These are phyloP conservation scores for Erebia ligea DNA, from an alignment of 2,888 invertebrate species.

Conservation along the genomic window DNA sequence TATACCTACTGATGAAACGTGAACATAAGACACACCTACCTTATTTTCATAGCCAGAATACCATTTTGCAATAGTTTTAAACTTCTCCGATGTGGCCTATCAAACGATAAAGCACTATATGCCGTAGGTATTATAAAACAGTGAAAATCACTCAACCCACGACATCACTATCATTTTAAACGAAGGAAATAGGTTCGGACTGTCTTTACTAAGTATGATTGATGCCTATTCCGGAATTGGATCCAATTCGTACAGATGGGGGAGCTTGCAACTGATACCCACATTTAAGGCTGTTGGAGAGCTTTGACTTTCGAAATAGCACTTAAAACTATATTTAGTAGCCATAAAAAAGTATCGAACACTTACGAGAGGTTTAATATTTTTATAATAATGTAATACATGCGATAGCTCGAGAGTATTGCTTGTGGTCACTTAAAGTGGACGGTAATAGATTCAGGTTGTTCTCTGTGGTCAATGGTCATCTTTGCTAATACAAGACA, in stretches of 20 bases:
- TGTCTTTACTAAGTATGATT: slow-evolving; percentile 74
- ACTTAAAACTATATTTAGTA: slow-evolving; percentile 16
- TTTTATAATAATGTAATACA: neutral
- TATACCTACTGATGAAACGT: neutral
- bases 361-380: neutral
- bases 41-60: neutral
- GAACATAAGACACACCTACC: neutral
- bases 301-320: slow-evolving; percentile 19
- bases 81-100: neutral
- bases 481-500: neutral
- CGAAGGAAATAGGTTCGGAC: slow-evolving; percentile 53
- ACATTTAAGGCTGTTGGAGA: slow-evolving; percentile 17
- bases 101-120: neutral
- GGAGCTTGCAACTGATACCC: slow-evolving; percentile 47
- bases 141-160: slow-evolving; percentile 32
- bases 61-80: neutral
- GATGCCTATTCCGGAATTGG: slow-evolving; percentile 69
- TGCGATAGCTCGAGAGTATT: neutral
- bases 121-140: slow-evolving; percentile 8
- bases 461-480: slow-evolving; percentile 1
- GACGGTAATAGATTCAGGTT: neutral
- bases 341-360: slow-evolving; percentile 13
- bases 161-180: slow-evolving; percentile 44
- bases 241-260: slow-evolving; percentile 66
- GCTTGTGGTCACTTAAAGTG: neutral